Percentiles rank a stretch among this genome's conserved stretches.
Evolutionary conservation across 2,888 invertebrate species (phyloP).

Genomic region (Eretmocerus hayati): DNA sequence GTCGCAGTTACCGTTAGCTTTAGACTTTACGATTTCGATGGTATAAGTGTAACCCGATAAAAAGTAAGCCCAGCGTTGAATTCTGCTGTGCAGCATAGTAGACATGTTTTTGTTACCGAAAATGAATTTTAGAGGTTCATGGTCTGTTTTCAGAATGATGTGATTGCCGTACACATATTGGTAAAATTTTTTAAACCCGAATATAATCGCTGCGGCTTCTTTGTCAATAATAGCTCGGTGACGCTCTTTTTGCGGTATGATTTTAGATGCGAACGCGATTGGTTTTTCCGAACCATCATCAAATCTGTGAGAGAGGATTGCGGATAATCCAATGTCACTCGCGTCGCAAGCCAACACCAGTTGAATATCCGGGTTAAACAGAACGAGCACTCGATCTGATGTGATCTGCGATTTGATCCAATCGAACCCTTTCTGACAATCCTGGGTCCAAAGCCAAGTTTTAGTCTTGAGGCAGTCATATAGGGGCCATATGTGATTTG

Average conservation of each 20-base stretch:
- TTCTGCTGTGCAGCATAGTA: conserved; percentile 6
- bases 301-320: conserved; percentile 13
- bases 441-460: conserved; percentile 19
- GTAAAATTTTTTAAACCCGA: conserved; percentile 20
- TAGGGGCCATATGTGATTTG: conserved; percentile 29
- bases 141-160: conserved; percentile 18
- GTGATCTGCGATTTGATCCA: conserved; percentile 7
- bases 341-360: conserved; percentile 12
- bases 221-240: conserved; percentile 16
- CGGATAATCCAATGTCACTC: not conserved
- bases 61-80: conserved; percentile 20
- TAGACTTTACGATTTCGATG: conserved; percentile 15
- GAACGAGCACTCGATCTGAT: not conserved
- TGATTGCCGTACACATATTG: conserved; percentile 9
- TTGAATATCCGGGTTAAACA: conserved; percentile 1
- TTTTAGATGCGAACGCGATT: conserved; percentile 15
- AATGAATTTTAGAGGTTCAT: conserved; percentile 16
- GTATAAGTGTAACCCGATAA: conserved; percentile 13
- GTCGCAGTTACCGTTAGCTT: conserved; percentile 19
- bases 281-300: conserved; percentile 12
- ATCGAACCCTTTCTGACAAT: conserved; percentile 5
- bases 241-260: conserved; percentile 8
- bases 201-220: conserved; percentile 20
- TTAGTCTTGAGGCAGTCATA: conserved; percentile 27
- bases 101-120: conserved; percentile 18